These are phyloP conservation scores for Sarcophaga rosellei DNA, from an alignment of 2,888 invertebrate species.

Conservation along the genomic window DNA sequence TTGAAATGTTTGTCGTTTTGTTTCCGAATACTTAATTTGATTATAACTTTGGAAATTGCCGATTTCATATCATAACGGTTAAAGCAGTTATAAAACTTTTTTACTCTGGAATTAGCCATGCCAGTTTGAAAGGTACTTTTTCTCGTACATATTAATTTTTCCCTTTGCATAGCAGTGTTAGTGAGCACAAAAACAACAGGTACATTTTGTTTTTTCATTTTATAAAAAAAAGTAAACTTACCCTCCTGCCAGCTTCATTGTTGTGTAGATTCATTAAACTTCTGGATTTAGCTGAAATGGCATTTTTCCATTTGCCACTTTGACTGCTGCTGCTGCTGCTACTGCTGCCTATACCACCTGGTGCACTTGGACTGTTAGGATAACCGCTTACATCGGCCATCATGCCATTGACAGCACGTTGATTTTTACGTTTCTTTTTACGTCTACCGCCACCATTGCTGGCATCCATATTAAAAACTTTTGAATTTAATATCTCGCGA, in stretches of 20 bases:
- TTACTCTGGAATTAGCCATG: no score
- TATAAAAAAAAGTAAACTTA: conserved; percentile 82
- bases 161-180: not conserved
- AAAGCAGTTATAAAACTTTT: no score
- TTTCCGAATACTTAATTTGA: conserved; percentile 44
- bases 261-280: conserved; percentile 98
- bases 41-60: conserved; percentile 54
- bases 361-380: conserved; percentile 55
- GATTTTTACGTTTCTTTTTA: conserved; percentile 78
- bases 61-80: not conserved
- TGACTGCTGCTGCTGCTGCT: conserved; percentile 41
- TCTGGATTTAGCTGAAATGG: conserved; percentile 83
- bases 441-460: conserved; percentile 72
- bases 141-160: not conserved
- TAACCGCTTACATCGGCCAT: conserved; percentile 66
- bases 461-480: conserved; percentile 79
- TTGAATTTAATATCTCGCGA: conserved; percentile 81
- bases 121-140: no score
- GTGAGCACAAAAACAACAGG: no score
- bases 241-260: conserved; percentile 98
- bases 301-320: conserved; percentile 73
- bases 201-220: not conserved
- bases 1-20: conserved; percentile 36
- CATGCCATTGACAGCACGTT: conserved; percentile 76
- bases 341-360: conserved; percentile 38